Percentiles rank a stretch among this genome's conserved stretches.
These are phyloP conservation scores for Acipenser transmontanus DNA, from an alignment of 2,797 vertebrate species.

Conservation along the genomic window DNA sequence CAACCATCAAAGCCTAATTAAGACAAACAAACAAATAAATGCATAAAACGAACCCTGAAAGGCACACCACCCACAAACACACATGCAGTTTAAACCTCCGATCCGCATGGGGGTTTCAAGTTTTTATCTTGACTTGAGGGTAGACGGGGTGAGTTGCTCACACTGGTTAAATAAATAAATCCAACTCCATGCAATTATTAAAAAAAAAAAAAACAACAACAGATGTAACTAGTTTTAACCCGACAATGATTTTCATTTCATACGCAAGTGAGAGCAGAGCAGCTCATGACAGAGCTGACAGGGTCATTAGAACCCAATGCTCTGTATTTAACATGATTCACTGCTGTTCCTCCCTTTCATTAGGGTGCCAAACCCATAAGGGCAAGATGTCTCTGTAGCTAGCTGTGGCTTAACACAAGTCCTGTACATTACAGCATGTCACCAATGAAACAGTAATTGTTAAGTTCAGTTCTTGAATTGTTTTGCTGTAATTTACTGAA, in stretches of 20 bases:
- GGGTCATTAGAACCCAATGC: constrained; percentile 12
- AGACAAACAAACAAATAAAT: constrained; percentile 30
- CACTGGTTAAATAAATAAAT: not conserved
- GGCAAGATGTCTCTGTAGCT: not conserved
- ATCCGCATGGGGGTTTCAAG: too few species aligned
- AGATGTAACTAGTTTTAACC: constrained; percentile 9
- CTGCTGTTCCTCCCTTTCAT: not conserved
- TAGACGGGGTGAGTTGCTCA: not conserved
- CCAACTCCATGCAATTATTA: not conserved
- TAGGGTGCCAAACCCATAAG: constrained; percentile 18
- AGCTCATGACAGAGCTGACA: constrained; percentile 12
- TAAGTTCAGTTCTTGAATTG: too few species aligned
- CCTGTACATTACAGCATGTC: too few species aligned
- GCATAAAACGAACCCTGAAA: not conserved
- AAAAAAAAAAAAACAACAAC: constrained; percentile 12
- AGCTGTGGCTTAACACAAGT: too few species aligned
- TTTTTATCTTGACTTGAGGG: not conserved
- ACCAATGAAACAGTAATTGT: too few species aligned
- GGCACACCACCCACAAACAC: too few species aligned
- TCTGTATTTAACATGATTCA: constrained; percentile 10
- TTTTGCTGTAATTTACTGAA: constrained; percentile 6
- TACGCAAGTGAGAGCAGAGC: constrained; percentile 8
- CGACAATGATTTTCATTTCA: not conserved
- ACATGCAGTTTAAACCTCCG: too few species aligned
- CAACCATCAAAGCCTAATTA: constrained; percentile 89